These are phyloP conservation scores for Forbesichthys papilliferus DNA, from an alignment of 2,113 vertebrate genomes.

Conservation along the genomic window DNA sequence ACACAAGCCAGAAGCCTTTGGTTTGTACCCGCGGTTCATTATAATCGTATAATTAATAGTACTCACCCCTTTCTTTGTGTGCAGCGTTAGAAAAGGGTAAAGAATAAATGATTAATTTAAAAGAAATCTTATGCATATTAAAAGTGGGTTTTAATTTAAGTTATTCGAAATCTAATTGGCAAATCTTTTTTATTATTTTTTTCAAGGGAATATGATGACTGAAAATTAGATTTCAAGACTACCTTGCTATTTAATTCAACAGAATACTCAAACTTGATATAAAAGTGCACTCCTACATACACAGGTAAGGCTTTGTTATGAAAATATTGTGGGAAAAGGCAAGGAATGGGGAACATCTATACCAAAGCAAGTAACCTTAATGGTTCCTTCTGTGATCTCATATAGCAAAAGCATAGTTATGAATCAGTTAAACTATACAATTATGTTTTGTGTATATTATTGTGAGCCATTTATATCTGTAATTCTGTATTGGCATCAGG, in stretches of 20 bases:
- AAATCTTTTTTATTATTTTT: constrained; percentile 42
- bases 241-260: constrained; percentile 23
- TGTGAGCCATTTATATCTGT: too few species aligned
- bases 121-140: constrained; percentile 68
- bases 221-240: constrained; percentile 36
- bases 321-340: neutral
- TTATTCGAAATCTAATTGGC: constrained; percentile 64
- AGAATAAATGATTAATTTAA: constrained; percentile 74
- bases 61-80: constrained; percentile 60
- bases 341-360: neutral
- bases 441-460: too few species aligned
- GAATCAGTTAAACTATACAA: too few species aligned
- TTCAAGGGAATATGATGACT: constrained; percentile 52
- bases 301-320: neutral
- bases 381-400: too few species aligned
- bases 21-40: constrained; percentile 64
- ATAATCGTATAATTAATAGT: constrained; percentile 75
- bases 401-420: too few species aligned
- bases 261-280: constrained; percentile 21
- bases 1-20: constrained; percentile 52
- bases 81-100: constrained; percentile 50
- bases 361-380: neutral
- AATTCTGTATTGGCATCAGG: too few species aligned
- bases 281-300: neutral
- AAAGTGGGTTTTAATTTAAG: constrained; percentile 68